Evolutionary conservation across 2,113 vertebrate species (phyloP).

Genomic region (Tangachromis dhanisi): DNA sequence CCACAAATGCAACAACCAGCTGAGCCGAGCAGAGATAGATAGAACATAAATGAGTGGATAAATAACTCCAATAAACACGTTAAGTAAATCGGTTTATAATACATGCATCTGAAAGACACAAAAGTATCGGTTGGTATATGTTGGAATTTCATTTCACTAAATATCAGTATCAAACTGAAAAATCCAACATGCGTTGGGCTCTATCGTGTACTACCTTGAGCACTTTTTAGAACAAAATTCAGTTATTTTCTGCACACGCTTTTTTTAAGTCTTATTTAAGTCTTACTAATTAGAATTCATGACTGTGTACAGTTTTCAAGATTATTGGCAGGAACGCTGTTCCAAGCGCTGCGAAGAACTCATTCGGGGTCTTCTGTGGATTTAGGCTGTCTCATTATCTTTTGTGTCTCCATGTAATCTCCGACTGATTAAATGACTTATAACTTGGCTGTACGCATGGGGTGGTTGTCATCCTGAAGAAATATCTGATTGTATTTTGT

Average conservation of each 20-base stretch:
- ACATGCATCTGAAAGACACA: neutral
- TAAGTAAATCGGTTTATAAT: neutral
- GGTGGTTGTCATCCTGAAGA: neutral
- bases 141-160: neutral
- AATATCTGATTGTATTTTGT: neutral
- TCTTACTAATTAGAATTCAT: neutral
- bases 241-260: neutral
- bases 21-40: neutral
- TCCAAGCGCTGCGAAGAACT: neutral
- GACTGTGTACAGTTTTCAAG: neutral
- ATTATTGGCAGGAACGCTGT: neutral
- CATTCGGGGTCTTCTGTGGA: neutral
- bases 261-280: neutral
- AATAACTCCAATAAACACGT: neutral
- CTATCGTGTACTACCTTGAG: neutral
- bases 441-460: neutral
- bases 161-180: neutral
- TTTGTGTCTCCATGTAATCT: neutral
- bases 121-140: neutral
- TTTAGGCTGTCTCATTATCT: neutral
- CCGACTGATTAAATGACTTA: neutral
- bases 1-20: neutral
- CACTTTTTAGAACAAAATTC: neutral
- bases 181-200: neutral
- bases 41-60: neutral